A percentile compares a stretch with the other conserved stretches of the same genome.
These are phyloP conservation scores for Vandiemenella viatica DNA, from an alignment of 2,888 invertebrate species.

Conservation along the genomic window DNA sequence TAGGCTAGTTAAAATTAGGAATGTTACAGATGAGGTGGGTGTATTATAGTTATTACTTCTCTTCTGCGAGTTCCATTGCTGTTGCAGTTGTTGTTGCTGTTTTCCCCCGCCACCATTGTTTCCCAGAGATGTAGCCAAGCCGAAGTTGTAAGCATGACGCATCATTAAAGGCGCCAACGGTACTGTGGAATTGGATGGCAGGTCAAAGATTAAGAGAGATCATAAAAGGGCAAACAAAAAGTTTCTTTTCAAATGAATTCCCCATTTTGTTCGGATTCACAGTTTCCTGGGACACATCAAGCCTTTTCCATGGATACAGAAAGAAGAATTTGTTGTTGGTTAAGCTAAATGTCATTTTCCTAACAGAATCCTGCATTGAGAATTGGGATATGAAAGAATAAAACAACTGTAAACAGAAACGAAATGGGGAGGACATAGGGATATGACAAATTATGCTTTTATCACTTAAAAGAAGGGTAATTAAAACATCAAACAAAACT, in stretches of 20 bases:
- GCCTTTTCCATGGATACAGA: too few species aligned
- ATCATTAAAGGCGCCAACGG: slow-evolving; percentile 28
- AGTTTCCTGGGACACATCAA: background rate
- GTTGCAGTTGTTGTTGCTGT: slow-evolving; percentile 32
- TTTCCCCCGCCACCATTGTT: slow-evolving; percentile 41
- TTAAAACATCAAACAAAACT: too few species aligned
- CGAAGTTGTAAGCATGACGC: slow-evolving; percentile 37
- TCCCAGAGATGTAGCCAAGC: slow-evolving; percentile 32
- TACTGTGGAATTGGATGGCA: slow-evolving; percentile 14
- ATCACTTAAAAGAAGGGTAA: too few species aligned
- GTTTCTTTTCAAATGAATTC: background rate
- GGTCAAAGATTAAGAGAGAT: slow-evolving; percentile 6
- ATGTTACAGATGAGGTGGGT: too few species aligned
- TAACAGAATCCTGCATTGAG: too few species aligned
- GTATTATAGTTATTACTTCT: slow-evolving; percentile 30
- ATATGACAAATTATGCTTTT: too few species aligned
- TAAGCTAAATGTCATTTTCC: too few species aligned
- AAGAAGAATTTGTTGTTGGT: background rate
- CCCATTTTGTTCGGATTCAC: background rate
- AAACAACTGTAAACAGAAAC: background rate
- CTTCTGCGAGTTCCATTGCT: slow-evolving; percentile 34
- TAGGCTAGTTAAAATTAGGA: too few species aligned
- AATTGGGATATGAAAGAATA: too few species aligned
- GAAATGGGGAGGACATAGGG: background rate
- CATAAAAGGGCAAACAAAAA: background rate